These are phyloP conservation scores for Amphimallon solstitiale DNA, from an alignment of 2,888 invertebrate genomes.

Conservation along the genomic window DNA sequence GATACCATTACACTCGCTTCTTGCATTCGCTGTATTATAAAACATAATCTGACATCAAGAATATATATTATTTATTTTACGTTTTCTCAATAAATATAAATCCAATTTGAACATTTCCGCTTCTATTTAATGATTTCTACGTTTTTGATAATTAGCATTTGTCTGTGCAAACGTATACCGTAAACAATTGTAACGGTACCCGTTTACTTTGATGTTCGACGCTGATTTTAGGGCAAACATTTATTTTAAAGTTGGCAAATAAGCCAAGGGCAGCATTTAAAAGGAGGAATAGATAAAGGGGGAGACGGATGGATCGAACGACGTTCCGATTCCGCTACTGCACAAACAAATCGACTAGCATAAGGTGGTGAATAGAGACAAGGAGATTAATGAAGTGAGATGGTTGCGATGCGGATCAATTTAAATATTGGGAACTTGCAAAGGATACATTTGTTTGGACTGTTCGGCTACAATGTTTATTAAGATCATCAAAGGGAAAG, in stretches of 20 bases:
- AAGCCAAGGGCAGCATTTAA: constrained; percentile 51
- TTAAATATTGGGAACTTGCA: constrained; percentile 29
- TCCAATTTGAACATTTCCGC: not conserved
- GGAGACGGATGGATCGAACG: constrained; percentile 10
- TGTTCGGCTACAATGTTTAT: constrained; percentile 35
- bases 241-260: constrained; percentile 59
- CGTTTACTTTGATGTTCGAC: constrained; percentile 47
- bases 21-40: too few relatives aligned
- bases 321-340: not conserved
- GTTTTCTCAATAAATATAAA: too few relatives aligned
- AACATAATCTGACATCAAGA: too few relatives aligned
- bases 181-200: constrained; percentile 24
- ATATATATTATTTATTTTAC: too few relatives aligned
- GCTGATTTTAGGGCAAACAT: constrained; percentile 58
- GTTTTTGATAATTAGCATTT: constrained; percentile 19
- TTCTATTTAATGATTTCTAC: not conserved
- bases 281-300: constrained; percentile 48
- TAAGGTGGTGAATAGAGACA: constrained; percentile 31
- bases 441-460: constrained; percentile 30
- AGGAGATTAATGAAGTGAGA: constrained; percentile 33
- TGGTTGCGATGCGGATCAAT: constrained; percentile 11
- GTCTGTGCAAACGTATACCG: constrained; percentile 38
- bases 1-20: too few relatives aligned
- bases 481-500: constrained; percentile 33
- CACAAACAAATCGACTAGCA: constrained; percentile 19